Base-by-base conservation (phyloP, 2,888 invertebrate genomes). In the Tupiocoris notatus region DNA sequence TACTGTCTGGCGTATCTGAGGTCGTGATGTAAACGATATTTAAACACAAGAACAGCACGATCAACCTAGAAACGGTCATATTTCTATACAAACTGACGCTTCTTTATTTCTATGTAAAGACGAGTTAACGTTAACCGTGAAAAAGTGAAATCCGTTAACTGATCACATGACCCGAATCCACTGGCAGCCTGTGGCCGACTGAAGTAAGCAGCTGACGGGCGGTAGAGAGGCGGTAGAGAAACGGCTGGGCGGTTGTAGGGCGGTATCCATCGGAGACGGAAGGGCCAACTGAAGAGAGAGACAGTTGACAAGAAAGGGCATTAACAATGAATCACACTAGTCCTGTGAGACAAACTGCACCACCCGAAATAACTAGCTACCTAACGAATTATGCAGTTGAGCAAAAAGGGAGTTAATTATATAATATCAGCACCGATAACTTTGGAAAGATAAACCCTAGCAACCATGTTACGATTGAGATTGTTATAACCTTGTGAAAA, bases 131-230 rank as follows among this genome's bases (percentile, higher is more conserved):
- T n/a, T n/a, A n/a, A n/a, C n/a, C 12, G 39, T 39, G 16, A 25
- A 25, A 39, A 39, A 39, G 6, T 39, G 6, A 39, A 39, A 39
- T 39, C 12, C 39, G 39, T n/a, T n/a, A n/a, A 25, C 61, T 3
- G 16, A 25, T 71, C 71, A 71, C 71, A 71, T 71, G 71, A 71
- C 71, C 71, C 71, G 61, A 61, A 21, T 20, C 59, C 71, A n/a
- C 20, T 39, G 23, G 62, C 23, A 24, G 71, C 71, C 62, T 39
- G 71, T 61, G 61, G 61, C 71, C 71, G 62, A 71, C 71, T 71
- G 71, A 71, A 3, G 39, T 39, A 39, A 39, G 39, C 39, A 39
- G 39, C 39, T 39, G 39, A 39, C 39, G 39, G 39, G 39, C 39
- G 39, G 39, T 12, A 7, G 6, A 39, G 39, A 12, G 39, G 39